Base-by-base conservation (phyloP, 1,140 invertebrate species). In the Drosophila persimilis region DNA sequence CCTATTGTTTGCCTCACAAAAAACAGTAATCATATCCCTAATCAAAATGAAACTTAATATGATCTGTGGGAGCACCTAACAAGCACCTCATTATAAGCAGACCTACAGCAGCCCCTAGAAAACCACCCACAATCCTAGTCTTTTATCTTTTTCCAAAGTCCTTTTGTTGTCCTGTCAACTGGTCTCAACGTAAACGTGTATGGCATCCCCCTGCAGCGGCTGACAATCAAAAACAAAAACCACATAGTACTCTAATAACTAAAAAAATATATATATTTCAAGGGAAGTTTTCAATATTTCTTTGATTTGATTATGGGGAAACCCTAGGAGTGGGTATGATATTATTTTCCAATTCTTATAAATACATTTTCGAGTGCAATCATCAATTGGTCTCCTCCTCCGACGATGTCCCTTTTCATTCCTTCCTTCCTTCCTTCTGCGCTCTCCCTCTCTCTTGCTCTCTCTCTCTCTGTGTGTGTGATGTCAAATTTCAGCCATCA, bases 361-460 rank as follows among this genome's bases (percentile, higher is more conserved):
- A 86, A 86, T 75, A 88, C 83, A 77, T 78, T 86, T 86, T 86
- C 53, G 50, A 64, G 58, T 81, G 53, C 55, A 61, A 72, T 81
- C 77, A 74, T 74, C 80, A 73, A 80, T 86, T 71, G 71, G 45
- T 61, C 52, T 39, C 35, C 31, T 35, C 31, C 31, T 35, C 31
- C 9, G 3, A 35, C 3, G 31, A 35, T 35, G 3, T 35, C 8
- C 31, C 3, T 11, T 35, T 35, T 35, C 11, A 7, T 31, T 8
- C 7, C 29, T 31, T 35, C 9, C 3, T 39, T 13, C 35, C 11
- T 39, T 39, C 4, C 11, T 13, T 39, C 35, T 13, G 9, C 31
- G 8, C 31, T 31, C 2, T 31, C 31, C 8, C 31, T 31, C 29
- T 31, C 45, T 48, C 54, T 61, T 20, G 15, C 41, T 44, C 26